phyloP scores from a whole-genome alignment of 2,797 vertebrate genomes.

The Onychomys torridus region DNA sequence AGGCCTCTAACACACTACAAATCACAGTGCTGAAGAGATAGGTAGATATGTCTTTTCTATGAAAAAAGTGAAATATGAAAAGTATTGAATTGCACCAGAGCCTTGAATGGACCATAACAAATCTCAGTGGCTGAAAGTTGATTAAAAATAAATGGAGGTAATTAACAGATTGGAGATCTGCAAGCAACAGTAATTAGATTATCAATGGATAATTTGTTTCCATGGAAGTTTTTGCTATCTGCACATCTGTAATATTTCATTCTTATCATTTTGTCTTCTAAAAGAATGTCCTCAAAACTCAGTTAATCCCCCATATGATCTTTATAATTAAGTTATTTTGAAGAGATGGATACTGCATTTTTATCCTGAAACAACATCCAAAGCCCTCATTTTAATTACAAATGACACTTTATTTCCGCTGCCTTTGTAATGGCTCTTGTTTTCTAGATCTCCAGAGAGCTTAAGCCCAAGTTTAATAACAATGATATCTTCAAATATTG shows the following conservation, averaged over 20 bases:
- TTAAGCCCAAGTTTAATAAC: neutral
- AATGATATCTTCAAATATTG: slow-evolving; percentile 58
- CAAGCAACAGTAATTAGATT: slow-evolving; percentile 86
- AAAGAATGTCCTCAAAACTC: slow-evolving; percentile 83
- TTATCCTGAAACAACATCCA: slow-evolving; percentile 67
- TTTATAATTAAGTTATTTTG: slow-evolving; percentile 80
- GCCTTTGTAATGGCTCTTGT: slow-evolving; percentile 23
- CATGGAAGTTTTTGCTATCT: slow-evolving; percentile 82
- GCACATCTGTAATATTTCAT: slow-evolving; percentile 82
- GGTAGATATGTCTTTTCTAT: neutral
- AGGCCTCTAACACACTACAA: neutral
- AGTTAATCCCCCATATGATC: slow-evolving; percentile 77
- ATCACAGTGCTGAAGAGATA: slow-evolving; percentile 45
- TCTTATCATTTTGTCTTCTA: slow-evolving; percentile 84
- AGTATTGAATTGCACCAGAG: slow-evolving; percentile 74
- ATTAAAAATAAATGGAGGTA: slow-evolving; percentile 86
- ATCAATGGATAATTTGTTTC: slow-evolving; percentile 86
- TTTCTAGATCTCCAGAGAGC: slow-evolving; percentile 41
- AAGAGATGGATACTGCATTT: slow-evolving; percentile 64
- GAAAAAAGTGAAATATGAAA: slow-evolving; percentile 54
- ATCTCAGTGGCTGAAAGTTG: slow-evolving; percentile 82
- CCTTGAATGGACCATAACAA: slow-evolving; percentile 79
- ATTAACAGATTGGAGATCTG: slow-evolving; percentile 87
- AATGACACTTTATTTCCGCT: slow-evolving; percentile 70
- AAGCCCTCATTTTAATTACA: slow-evolving; percentile 76